phyloP scores from a whole-genome alignment of 1,140 invertebrate genomes.

The Cotesia typhae region DNA sequence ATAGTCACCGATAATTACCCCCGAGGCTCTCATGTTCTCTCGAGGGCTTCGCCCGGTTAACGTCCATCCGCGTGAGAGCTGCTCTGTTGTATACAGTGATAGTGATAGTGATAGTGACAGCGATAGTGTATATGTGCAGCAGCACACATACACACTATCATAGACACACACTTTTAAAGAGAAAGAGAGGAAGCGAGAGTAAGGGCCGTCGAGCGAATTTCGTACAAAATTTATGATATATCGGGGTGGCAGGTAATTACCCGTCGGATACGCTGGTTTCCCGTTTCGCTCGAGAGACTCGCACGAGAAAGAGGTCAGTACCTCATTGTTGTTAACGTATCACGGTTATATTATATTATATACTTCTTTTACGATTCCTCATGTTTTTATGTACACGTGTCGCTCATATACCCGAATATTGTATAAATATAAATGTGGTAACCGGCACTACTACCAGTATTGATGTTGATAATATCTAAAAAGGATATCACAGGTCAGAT shows the following conservation, averaged over 20 bases:
- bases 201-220: slow-evolving; percentile 49
- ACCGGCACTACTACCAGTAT: too few species aligned
- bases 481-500: too few species aligned
- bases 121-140: too few species aligned
- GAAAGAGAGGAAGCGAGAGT: slow-evolving; percentile 18
- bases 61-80: slow-evolving; percentile 25
- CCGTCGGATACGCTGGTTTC: slow-evolving; percentile 36
- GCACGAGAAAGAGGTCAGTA: slow-evolving; percentile 32
- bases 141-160: neutral
- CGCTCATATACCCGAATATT: neutral
- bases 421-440: neutral
- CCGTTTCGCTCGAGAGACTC: slow-evolving; percentile 31
- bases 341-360: slow-evolving; percentile 12
- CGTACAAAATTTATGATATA: slow-evolving; percentile 54
- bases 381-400: slow-evolving; percentile 14
- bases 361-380: neutral
- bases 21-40: slow-evolving; percentile 40
- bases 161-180: neutral
- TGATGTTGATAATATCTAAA: too few species aligned
- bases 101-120: neutral
- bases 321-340: slow-evolving; percentile 31
- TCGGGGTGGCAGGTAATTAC: slow-evolving; percentile 54
- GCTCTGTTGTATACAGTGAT: neutral
- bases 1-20: slow-evolving; percentile 53
- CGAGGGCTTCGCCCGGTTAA: slow-evolving; percentile 33